Evolutionary conservation across 2,113 vertebrate genomes (phyloP), one percentile per base, ranked within the genome.

Genomic region (Engystomops pustulosus): DNA sequence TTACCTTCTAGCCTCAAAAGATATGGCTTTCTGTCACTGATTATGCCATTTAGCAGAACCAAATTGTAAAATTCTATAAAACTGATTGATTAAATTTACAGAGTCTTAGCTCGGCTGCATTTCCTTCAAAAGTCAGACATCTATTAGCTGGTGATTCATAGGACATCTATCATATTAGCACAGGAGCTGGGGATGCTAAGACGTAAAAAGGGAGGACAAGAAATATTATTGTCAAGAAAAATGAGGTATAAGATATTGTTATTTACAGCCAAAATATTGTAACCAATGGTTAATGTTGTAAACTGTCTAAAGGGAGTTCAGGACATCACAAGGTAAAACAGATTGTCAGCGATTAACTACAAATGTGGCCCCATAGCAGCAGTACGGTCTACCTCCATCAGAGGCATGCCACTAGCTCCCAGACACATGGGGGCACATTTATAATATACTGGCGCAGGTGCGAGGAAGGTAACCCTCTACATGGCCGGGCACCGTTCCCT

Each of bases 61-160:
- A 20, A 32, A n/a, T n/a, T n/a, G 60, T 32, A 17, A 15, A 65
- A 65, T 65, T 65, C 60, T 32, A 65, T 65, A 65, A 65, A 65
- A 15, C 60, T 30, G 27, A 65, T 65, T 65, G 60, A 65, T 65
- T 32, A 32, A 30, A 65, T 65, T 15, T 15, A 32, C 60, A 32
- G 25, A 32, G 14, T 65, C 27, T 32, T 32, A 65, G 12, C 27
- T 65, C 27, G 27, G 60, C 60, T 32, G 60, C 27, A 65, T 65
- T 30, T 65, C 25, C 60, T 65, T 30, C 60, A 60, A 25, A 60
- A 60, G 55, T 27, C 20, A 65, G 60, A 14, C 60, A 65, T 65
- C 25, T 65, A 65, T 65, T 65, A 65, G 60, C 25, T 65, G 60
- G 32, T 65, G 60, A 65, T 65, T 17, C 60, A 32, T 65, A 32